Evolutionary conservation across 92 coral and sea anemone genomes (phyloP).

Genomic region (Metridium senile): DNA sequence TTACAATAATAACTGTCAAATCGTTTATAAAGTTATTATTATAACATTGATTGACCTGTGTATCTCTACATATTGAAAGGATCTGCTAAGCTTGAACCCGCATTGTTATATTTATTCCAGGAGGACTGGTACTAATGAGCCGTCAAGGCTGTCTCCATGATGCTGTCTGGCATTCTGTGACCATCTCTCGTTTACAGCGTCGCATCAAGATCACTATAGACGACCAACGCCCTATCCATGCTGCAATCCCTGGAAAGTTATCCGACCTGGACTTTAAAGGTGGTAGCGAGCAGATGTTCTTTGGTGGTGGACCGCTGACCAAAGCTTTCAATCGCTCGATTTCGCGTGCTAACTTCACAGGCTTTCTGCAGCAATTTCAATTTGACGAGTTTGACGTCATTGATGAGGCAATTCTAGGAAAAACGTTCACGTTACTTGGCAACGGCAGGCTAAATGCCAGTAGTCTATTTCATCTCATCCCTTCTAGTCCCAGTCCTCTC

Average conservation of each 20-base stretch:
- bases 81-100: too few relatives aligned
- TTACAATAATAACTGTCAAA: too few relatives aligned
- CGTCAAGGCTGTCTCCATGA: constrained; percentile 43
- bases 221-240: constrained; percentile 26
- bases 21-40: too few relatives aligned
- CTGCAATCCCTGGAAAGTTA: constrained; percentile 36
- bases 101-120: constrained; percentile 7
- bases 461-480: constrained; percentile 5
- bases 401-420: constrained; percentile 20
- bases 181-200: constrained; percentile 25
- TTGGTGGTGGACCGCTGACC: constrained; percentile 42
- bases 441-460: constrained; percentile 21
- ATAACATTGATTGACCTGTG: too few relatives aligned
- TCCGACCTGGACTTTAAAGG: constrained; percentile 49
- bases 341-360: constrained; percentile 34
- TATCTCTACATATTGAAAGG: too few relatives aligned
- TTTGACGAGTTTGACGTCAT: constrained; percentile 41
- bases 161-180: constrained; percentile 43
- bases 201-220: constrained; percentile 34
- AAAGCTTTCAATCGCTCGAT: constrained; percentile 24
- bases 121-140: constrained; percentile 30
- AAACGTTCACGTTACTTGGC: constrained; percentile 2
- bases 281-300: constrained; percentile 32
- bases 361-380: constrained; percentile 35
- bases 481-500: constrained; percentile 15